These are phyloP conservation scores for Pontoporia blainvillei DNA, from an alignment of 2,113 vertebrate species.

Conservation along the genomic window DNA sequence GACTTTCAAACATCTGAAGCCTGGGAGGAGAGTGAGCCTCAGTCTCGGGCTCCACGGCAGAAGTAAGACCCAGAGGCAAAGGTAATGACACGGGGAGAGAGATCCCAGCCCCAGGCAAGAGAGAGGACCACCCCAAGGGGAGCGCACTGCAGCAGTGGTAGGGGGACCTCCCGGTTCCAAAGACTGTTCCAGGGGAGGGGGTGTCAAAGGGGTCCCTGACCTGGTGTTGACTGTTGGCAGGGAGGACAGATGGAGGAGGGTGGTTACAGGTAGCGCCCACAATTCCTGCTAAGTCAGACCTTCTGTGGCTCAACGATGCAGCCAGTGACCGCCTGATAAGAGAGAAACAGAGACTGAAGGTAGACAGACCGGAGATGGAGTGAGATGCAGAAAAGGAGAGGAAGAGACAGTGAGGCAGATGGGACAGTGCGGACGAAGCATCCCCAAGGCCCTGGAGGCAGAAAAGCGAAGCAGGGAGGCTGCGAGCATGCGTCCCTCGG, in stretches of 20 bases:
- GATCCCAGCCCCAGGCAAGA: not conserved
- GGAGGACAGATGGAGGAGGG: not conserved
- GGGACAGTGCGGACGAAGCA: fast-evolving
- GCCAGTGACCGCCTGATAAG: not conserved
- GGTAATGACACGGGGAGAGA: fast-evolving
- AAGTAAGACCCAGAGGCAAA: not conserved
- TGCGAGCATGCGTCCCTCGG: fast-evolving
- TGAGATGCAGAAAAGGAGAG: not conserved
- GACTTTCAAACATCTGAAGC: not conserved
- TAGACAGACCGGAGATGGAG: not conserved
- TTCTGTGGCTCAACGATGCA: not conserved
- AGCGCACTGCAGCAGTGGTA: fast-evolving
- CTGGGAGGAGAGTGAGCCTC: not conserved
- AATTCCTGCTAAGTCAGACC: not conserved
- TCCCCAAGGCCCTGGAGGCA: not conserved
- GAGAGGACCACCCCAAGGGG: fast-evolving
- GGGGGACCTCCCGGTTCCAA: not conserved
- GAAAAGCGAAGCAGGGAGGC: not conserved
- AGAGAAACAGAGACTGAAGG: not conserved
- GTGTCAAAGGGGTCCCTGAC: not conserved
- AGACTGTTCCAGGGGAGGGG: not conserved
- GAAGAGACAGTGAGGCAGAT: fast-evolving
- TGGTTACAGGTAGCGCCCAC: not conserved
- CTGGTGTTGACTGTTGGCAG: not conserved
- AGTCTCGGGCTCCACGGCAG: not conserved